Evolutionary conservation across 2,797 vertebrate genomes (phyloP), one percentile per base, ranked within the genome.

Genomic region (Poecilia wingei): DNA sequence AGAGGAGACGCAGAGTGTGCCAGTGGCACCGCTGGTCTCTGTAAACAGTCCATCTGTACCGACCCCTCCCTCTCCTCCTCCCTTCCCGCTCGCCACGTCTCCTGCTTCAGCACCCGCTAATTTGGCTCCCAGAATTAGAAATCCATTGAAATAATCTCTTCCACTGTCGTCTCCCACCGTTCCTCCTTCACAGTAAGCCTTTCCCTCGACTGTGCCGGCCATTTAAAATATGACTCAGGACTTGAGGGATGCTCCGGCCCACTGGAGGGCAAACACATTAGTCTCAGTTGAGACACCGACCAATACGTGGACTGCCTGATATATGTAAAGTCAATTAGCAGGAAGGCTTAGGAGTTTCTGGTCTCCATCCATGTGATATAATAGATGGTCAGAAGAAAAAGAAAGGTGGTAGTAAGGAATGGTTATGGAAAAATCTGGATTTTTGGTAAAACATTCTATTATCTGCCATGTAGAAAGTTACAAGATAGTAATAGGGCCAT

Each of bases 271-370:
- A 88, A 93, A 93, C 86, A 82, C 93, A 94, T 94, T 93, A 93
- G 92, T 93, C 90, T 93, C 92, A 89, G 90, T 87, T 85, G 87
- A 91, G 92, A 95, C 89, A 93, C 89, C 82, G 84, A 90, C 89
- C 91, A 93, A 91, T 92, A 93, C 85, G 86, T 93, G 91, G 92
- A 93, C 91, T 43, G 93, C 91, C 91, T 95, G 92, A 94, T 94
- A 92, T 93, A 92, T 94, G 94, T 95, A 94, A 93, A 94, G 90
- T 92, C 94, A 94, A 94, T 95, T 94, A 95, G 89, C 84, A 76
- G 78, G 78, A 79, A 87, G 86, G 89, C 85, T 75, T 72, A 80
- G 79, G 86, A 89, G 78, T 76, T 85, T 80, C 75, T 76, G 82
- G 74, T 74, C 77, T 80, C 53, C 69, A 33, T 85, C 87, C 84